A percentile compares a stretch with the other conserved stretches of the same genome.
Evolutionary conservation across 2,888 invertebrate species (phyloP).

Genomic region (Drosophila leonis): DNA sequence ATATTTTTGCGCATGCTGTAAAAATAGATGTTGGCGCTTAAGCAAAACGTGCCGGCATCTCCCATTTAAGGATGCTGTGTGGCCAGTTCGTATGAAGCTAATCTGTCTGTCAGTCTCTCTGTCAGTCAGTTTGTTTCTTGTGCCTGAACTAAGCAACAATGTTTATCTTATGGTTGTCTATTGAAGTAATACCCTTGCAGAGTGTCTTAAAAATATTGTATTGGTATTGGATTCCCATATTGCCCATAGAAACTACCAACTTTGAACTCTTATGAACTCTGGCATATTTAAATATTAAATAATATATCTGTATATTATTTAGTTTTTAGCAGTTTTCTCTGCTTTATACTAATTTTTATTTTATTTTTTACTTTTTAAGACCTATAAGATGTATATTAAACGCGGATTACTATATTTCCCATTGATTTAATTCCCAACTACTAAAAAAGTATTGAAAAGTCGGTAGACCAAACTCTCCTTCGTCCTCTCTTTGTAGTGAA

Average conservation of each 20-base stretch:
- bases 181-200: background rate
- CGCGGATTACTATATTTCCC: too few relatives aligned
- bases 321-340: background rate
- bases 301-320: background rate
- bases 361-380: background rate
- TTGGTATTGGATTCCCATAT: too few relatives aligned
- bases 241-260: background rate
- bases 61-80: conserved; percentile 13
- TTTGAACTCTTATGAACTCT: background rate
- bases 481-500: too few relatives aligned
- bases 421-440: too few relatives aligned
- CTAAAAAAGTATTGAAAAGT: too few relatives aligned
- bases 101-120: background rate
- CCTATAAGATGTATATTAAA: too few relatives aligned
- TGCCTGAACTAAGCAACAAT: conserved; percentile 43
- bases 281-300: background rate
- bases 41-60: conserved; percentile 32
- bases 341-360: background rate
- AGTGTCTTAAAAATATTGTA: background rate
- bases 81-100: background rate
- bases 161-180: background rate
- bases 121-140: conserved; percentile 6
- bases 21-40: conserved; percentile 84
- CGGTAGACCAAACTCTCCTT: too few relatives aligned
- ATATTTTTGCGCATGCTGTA: conserved; percentile 98